Evolutionary conservation across 2,888 invertebrate genomes (phyloP), one percentile per base, ranked within the genome.

Genomic region (Lagria hirta): DNA sequence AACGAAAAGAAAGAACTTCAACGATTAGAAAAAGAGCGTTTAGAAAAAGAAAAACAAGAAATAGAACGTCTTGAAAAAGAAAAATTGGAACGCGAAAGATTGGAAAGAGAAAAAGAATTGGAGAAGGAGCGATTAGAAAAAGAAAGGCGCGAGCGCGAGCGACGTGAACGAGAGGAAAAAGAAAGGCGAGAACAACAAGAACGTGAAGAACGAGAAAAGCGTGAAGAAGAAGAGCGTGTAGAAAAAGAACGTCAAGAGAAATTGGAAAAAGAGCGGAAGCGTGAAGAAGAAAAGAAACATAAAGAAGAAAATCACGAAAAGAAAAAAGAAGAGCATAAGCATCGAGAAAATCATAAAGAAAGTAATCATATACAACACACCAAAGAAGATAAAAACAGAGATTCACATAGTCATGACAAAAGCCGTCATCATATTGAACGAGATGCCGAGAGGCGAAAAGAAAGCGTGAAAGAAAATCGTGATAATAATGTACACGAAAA

Each of bases 241-340:
- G 24, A 45, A 17, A 21, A 48, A 36, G 18, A 46, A 36, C 43
- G 43, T 20, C 37, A 37, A 21, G 37, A 37, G 14, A 43, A 37
- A 18, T 30, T 28, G 22, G 37, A 37, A 26, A 37, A 43, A 37
- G 43, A 43, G 6, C 37, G 36, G 29, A 43, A 43, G 18, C 16
- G 26, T 7, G 38, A 37, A 27, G 33, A 44, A 14, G 75, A 75
- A 52, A 72, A 76, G 49, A 52, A 71, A 60, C 76, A 75, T 69
- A 62, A 71, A 74, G 79, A 79, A 42, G 79, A 79, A 42, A 76
- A 73, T 65, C 72, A 75, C 58, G 76, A 62, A 53, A 68, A 68
- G 43, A 54, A 18, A 10, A 37, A 37, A 28, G 26, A 27, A 13
- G 28, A 37, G 16, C 20, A 18, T n/a, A 18, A 62, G 54, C 63